These are phyloP conservation scores for Anthopleura xanthogrammica DNA, from an alignment of 92 coral and sea anemone species.

Conservation along the genomic window DNA sequence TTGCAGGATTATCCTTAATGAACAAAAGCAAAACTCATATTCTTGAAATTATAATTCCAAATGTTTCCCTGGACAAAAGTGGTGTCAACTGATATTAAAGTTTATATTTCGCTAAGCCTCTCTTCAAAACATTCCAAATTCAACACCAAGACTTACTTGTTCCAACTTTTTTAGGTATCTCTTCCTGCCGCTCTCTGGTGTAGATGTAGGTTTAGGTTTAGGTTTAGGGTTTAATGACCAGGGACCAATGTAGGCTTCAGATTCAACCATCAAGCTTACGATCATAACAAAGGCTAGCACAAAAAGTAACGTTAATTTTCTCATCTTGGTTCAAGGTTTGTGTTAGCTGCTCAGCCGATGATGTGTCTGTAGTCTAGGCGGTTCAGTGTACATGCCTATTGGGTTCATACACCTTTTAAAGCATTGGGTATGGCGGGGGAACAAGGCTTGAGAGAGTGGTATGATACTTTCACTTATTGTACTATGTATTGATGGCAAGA, in stretches of 20 bases:
- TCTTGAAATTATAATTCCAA: no score
- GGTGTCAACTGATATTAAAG: neutral
- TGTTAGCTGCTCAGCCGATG: neutral
- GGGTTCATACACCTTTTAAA: conserved; percentile 18
- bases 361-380: neutral
- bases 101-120: neutral
- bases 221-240: neutral
- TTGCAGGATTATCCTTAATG: no score
- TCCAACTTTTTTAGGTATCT: conserved; percentile 7
- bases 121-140: neutral
- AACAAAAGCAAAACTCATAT: no score
- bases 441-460: neutral
- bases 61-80: no score
- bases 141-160: conserved; percentile 2
- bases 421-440: conserved; percentile 12
- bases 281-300: conserved; percentile 8
- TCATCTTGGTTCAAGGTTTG: conserved; percentile 14
- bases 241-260: conserved; percentile 30
- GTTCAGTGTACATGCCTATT: neutral
- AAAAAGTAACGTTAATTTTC: conserved; percentile 4
- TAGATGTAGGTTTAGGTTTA: neutral
- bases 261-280: neutral
- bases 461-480: conserved; percentile 22
- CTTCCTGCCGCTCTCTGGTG: conserved; percentile 2
- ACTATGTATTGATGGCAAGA: conserved; percentile 3